These are phyloP conservation scores for Naso thynnoides DNA, from an alignment of 2,797 vertebrate genomes.

Conservation along the genomic window DNA sequence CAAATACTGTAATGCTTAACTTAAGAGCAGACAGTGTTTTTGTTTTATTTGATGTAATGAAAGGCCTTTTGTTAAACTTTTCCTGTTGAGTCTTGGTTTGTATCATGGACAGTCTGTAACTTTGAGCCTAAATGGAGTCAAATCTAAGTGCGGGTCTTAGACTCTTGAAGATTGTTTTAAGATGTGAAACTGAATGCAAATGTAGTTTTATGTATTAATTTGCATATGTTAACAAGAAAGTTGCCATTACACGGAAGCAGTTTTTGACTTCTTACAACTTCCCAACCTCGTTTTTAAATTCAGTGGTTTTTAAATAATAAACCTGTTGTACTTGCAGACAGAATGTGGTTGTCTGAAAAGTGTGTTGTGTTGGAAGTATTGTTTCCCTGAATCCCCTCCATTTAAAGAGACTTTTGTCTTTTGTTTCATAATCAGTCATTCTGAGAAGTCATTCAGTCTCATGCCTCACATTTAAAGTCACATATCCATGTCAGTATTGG, in stretches of 20 bases:
- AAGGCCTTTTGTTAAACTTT: slow-evolving; percentile 12
- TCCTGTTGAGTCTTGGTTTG: slow-evolving; percentile 3
- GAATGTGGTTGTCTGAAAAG: neutral
- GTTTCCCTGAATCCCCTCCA: neutral
- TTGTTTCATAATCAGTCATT: neutral
- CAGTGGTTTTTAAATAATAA: neutral
- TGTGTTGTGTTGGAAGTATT: neutral
- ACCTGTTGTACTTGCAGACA: neutral
- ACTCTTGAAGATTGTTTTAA: neutral
- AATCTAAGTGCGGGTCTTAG: neutral
- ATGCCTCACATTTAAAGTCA: slow-evolving; percentile 5
- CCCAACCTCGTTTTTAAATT: neutral
- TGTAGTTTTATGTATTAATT: neutral
- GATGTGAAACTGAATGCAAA: slow-evolving; percentile 2
- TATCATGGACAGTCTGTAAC: neutral
- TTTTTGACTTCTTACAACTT: neutral
- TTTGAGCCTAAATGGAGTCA: neutral
- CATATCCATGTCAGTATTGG: slow-evolving; percentile 24
- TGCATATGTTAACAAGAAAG: slow-evolving; percentile 16
- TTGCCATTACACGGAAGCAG: neutral
- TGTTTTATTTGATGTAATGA: neutral
- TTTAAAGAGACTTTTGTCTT: neutral
- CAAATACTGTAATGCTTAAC: neutral
- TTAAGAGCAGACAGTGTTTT: neutral
- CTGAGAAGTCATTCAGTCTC: too few relatives aligned